Base-by-base conservation (phyloP, 2,888 invertebrate species). In the Epistrophe eligans region DNA sequence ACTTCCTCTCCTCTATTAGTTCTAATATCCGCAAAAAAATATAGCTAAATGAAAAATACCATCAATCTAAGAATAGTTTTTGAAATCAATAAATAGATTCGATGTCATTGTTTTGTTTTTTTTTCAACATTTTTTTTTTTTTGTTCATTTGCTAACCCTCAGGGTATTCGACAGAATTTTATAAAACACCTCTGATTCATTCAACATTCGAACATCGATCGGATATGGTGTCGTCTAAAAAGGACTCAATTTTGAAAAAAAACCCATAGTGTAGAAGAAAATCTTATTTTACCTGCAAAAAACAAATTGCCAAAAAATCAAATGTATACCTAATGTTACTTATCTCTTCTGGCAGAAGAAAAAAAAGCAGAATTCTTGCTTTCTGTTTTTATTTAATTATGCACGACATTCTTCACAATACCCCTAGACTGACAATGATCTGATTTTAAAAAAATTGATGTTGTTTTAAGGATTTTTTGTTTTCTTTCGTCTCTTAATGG, bases 171-270 rank as follows among this genome's bases (percentile, higher is more conserved):
- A 58, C 13, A 58, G 71, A 79, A 28, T 71, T 24, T 50, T 73
- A 7, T 40, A 43, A 77, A 70, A 83, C 67, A 77, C 60, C 28
- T 80, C 80, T 84, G 84, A 84, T 40, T 84, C 84, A 84, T 77
- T 80, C 60, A 45, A 48, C 72, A 80, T 62, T 73, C 35, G 80
- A 77, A 43, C 77, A 84, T 32, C 72, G 80, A 76, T 73, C 84
- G 84, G 77, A 80, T 72, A 72, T 77, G 77, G 71, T 80, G 58
- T 55, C 66, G 58, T 24, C 67, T 72, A 6, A 15, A 5, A 77
- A 79, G 83, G 83, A 84, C 79, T 62, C 67, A 38, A 72, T 38
- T 55, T 60, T 32, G 11, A 58, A 40, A 32, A n/a, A 48, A 38
- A 24, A 3, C 32, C 60, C 19, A 1, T 11, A n/a, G n/a, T 17